Percentiles rank a stretch among this genome's conserved stretches.
These are phyloP conservation scores for Lindbergichthys nudifrons DNA, from an alignment of 2,797 vertebrate species.

Conservation along the genomic window DNA sequence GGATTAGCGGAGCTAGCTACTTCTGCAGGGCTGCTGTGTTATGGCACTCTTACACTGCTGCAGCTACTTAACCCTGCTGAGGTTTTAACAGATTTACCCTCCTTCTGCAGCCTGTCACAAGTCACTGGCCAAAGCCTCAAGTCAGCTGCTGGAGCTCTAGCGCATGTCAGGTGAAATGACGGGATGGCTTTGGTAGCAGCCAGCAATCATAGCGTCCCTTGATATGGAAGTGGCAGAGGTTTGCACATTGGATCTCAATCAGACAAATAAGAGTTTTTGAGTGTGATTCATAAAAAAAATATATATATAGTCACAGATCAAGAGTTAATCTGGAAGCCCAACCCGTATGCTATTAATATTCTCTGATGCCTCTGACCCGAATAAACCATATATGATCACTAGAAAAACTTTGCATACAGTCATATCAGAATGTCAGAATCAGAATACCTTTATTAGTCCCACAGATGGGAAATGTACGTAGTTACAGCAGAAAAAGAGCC, in stretches of 20 bases:
- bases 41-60: conserved; percentile 24
- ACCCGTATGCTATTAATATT: not conserved
- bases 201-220: conserved; percentile 20
- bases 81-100: conserved; percentile 43
- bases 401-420: not conserved
- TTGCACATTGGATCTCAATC: conserved; percentile 11
- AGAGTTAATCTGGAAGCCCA: not conserved
- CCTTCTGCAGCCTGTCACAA: conserved; percentile 37
- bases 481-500: no score
- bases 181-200: conserved; percentile 21
- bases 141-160: conserved; percentile 20
- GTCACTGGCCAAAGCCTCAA: conserved; percentile 42
- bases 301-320: not conserved
- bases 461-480: no score
- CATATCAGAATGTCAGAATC: not conserved
- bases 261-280: not conserved
- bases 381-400: not conserved
- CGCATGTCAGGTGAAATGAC: conserved; percentile 9
- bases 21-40: conserved; percentile 37
- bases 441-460: no score
- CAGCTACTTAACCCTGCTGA: conserved; percentile 57
- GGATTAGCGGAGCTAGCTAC: conserved; percentile 48
- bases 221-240: conserved; percentile 21
- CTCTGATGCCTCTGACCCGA: not conserved
- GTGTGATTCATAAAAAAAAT: not conserved